Conservation (phyloP, 1,140 invertebrate species). For the Rhopalosiphum padi region DNA sequence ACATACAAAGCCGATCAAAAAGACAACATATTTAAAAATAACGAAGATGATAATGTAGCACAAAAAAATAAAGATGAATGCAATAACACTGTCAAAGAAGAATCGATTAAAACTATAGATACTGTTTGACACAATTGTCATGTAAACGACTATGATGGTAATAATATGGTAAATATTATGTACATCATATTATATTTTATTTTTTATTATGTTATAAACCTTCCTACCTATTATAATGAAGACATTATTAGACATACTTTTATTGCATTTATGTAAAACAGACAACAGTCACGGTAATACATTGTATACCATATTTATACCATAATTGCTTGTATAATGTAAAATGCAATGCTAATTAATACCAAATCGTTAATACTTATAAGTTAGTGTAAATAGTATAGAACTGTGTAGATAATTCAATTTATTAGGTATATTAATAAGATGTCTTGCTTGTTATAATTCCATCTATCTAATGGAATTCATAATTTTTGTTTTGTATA, state of each 20-base stretch:
- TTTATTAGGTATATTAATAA: not conserved
- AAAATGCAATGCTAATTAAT: not conserved
- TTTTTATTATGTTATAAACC: not conserved
- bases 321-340: not conserved
- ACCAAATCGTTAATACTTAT: not conserved
- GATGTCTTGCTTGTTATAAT: not conserved
- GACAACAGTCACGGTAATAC: not conserved
- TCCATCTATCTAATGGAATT: not conserved
- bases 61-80: constrained; percentile 24
- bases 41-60: not conserved
- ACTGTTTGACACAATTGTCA: not conserved
- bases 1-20: constrained; percentile 49
- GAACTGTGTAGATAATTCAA: not conserved
- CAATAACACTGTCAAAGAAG: not conserved
- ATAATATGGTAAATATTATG: not conserved
- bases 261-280: not conserved
- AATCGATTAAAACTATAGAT: not conserved
- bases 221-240: not conserved
- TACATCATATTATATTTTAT: not conserved
- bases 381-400: not conserved
- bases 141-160: not conserved
- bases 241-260: not conserved
- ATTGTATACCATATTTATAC: not conserved
- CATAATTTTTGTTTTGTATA: not conserved
- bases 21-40: not conserved